Percentiles rank a stretch among this genome's conserved stretches.
Evolutionary conservation across 2,113 vertebrate genomes (phyloP).

Genomic region (Seriola dumerili): DNA sequence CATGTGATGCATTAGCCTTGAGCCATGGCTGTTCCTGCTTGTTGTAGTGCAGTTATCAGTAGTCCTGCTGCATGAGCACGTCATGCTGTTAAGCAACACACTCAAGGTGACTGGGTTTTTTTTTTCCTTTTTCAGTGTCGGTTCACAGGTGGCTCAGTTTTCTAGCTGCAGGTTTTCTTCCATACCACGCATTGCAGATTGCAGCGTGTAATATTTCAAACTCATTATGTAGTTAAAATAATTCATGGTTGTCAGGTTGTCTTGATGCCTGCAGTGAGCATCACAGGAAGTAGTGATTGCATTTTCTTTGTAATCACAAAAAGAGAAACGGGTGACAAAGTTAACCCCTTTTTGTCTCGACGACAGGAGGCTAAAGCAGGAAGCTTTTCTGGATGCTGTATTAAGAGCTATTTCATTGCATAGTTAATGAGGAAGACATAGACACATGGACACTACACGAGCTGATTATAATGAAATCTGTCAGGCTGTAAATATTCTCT

Average conservation of each 20-base stretch:
- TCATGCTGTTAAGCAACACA: background rate
- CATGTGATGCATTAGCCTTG: background rate
- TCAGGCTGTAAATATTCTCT: background rate
- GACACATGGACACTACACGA: background rate
- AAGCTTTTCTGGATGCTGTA: background rate
- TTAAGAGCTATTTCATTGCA: background rate
- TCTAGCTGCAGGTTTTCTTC: background rate
- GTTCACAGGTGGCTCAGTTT: background rate
- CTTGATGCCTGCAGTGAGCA: background rate
- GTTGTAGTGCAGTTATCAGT: background rate
- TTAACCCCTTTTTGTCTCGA: background rate
- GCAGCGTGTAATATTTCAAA: background rate
- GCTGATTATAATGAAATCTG: background rate
- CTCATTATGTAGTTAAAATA: no score
- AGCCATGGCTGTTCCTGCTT: background rate
- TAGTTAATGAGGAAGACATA: background rate
- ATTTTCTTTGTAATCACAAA: background rate
- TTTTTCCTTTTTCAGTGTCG: background rate
- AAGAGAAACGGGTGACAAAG: background rate
- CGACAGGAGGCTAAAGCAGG: background rate
- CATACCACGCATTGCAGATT: background rate
- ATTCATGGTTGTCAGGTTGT: background rate
- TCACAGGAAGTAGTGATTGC: background rate
- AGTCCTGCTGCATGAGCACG: background rate
- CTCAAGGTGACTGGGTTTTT: background rate